Base-by-base conservation (phyloP, 2,113 vertebrate genomes). In the Rana temporaria region DNA sequence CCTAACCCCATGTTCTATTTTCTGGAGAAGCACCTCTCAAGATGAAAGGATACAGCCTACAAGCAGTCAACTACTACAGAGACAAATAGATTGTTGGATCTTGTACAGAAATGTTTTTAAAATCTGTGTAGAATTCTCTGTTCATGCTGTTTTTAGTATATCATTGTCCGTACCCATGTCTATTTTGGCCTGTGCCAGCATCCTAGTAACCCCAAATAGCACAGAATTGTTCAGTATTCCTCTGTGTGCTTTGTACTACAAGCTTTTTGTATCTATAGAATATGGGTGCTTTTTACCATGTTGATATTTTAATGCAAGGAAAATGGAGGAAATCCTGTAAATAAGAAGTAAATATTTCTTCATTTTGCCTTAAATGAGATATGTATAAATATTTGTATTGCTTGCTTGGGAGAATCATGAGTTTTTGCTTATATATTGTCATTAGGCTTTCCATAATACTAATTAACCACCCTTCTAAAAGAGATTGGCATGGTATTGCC, bases 161-260 rank as follows among this genome's bases (percentile, higher is more conserved):
- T 65, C 11, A 55, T 78, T 67, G 24, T 66, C 12, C 5, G 53
- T 66, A 30, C 30, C 15, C 4, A 78, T 56, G 22, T 52, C 2
- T 60, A n/a, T 52, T 48, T 63, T 53, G 62, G 32, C 24, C 9
- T 66, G 20, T 65, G 42, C 38, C 74, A 67, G 63, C 63, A 56
- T 92, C 94, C 93, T 92, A 89, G 85, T 48, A 91, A 89, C 89
- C 87, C 90, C 91, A 92, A 90, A 92, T 89, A 90, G 91, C 87
- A 89, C 59, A 91, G 88, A 90, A 93, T 92, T 92, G 91, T 89
- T 91, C 86, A 88, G 89, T 93, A 87, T 89, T 88, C 82, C 62
- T 91, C 93, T 92, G 18, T 92, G 90, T 93, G 93, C 95, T 90
- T 91, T 90, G 90, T 90, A 89, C 89, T 79, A 48, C 42, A 48